Percentiles rank a stretch among this genome's conserved stretches.
Conservation (phyloP, 2,888 invertebrate species). For the Agrotis ipsilon region DNA sequence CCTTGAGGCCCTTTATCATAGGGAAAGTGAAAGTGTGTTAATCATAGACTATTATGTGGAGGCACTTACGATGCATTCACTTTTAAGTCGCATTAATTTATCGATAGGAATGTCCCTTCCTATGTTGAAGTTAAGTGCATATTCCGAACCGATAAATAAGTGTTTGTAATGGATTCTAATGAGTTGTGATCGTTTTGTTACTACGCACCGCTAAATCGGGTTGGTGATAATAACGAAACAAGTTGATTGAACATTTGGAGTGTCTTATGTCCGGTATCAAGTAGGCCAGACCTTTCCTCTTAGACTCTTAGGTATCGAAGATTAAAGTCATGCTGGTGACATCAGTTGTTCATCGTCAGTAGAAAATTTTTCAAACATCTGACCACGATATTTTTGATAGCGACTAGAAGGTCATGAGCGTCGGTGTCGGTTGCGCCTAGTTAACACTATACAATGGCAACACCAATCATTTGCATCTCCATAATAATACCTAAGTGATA, state of each 20-base stretch:
- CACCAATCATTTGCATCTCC: conserved; percentile 5
- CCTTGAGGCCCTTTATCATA: conserved; percentile 84
- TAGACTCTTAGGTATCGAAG: background rate
- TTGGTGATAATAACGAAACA: conserved; percentile 26
- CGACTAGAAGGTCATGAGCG: background rate
- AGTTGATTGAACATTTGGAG: conserved; percentile 35
- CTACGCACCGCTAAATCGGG: conserved; percentile 17
- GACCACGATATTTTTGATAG: background rate
- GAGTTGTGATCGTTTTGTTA: conserved; percentile 30
- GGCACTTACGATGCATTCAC: conserved; percentile 70
- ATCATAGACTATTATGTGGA: conserved; percentile 66
- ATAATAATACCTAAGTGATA: conserved; percentile 13
- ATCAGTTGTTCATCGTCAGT: conserved; percentile 19
- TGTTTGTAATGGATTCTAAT: conserved; percentile 71
- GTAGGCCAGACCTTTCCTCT: conserved; percentile 25
- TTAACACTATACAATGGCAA: background rate
- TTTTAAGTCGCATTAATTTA: conserved; percentile 70
- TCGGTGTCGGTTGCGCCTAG: background rate
- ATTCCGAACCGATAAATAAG: conserved; percentile 63
- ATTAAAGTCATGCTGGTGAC: conserved; percentile 18
- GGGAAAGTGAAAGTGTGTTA: conserved; percentile 84
- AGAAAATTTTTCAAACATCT: background rate
- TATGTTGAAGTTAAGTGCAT: conserved; percentile 65
- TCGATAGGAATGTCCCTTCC: conserved; percentile 23
- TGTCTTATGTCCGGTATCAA: conserved; percentile 35